Conservation (phyloP, 2,888 invertebrate genomes). For the Leuctra nigra region DNA sequence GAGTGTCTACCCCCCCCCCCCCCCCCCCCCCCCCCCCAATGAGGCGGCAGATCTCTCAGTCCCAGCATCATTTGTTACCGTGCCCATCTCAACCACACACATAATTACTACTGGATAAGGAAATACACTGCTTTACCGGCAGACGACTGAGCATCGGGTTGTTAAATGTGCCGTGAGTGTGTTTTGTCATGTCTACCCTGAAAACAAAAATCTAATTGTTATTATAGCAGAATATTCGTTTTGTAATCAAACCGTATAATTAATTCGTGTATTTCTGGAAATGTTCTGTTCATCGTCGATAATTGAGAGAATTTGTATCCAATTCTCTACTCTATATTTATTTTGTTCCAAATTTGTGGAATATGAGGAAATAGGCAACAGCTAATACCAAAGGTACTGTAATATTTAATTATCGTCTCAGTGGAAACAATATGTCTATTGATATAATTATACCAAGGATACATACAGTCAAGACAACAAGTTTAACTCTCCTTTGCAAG, state of each 20-base stretch:
- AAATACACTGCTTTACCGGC: neutral
- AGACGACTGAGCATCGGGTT: slow-evolving; percentile 7
- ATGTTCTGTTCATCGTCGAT: neutral
- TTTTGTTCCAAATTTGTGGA: slow-evolving; percentile 7
- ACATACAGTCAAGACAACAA: neutral
- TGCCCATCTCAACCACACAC: no score
- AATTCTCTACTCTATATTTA: neutral
- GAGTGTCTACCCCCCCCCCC: no score
- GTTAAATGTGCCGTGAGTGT: slow-evolving; percentile 7
- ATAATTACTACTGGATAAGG: no score
- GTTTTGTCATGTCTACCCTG: neutral
- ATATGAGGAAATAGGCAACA: slow-evolving; percentile 7
- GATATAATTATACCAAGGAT: slow-evolving; percentile 5
- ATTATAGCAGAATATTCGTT: slow-evolving; percentile 8
- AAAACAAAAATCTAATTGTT: slow-evolving; percentile 7
- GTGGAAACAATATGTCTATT: slow-evolving; percentile 10
- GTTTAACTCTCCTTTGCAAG: neutral
- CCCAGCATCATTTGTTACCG: no score
- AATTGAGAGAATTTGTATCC: neutral
- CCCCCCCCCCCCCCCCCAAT: no score
- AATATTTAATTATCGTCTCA: slow-evolving; percentile 2
- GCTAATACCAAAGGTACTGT: slow-evolving; percentile 18
- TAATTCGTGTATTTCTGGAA: slow-evolving; percentile 1
- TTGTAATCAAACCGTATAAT: neutral
- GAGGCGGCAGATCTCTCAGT: no score